Conservation (phyloP, 2,113 vertebrate species). For the Bubo scandiacus region DNA sequence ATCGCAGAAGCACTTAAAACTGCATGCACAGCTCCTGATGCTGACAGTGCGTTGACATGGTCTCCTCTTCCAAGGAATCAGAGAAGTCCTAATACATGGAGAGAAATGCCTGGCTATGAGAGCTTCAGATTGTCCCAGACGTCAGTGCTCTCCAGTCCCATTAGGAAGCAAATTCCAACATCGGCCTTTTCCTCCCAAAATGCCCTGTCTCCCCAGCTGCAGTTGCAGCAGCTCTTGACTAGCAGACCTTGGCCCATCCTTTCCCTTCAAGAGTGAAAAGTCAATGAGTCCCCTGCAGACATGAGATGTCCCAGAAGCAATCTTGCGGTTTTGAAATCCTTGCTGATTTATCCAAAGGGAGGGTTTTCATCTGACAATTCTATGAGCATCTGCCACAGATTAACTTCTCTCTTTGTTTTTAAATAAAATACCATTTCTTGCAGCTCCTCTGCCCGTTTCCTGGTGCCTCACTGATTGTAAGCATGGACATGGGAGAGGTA, state of each 20-base stretch:
- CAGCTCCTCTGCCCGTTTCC: background rate
- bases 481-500: background rate
- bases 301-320: background rate
- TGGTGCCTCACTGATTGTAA: background rate
- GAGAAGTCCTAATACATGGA: background rate
- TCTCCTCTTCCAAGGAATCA: background rate
- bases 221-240: background rate
- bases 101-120: background rate
- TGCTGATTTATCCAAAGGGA: background rate
- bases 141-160: background rate
- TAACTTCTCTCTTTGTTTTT: slow-evolving; percentile 7
- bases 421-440: background rate
- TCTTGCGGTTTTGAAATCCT: background rate
- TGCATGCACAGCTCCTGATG: background rate
- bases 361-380: background rate
- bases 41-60: background rate
- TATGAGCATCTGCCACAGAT: background rate
- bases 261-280: background rate
- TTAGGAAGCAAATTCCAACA: background rate
- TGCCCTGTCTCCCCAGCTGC: background rate
- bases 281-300: background rate
- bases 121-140: background rate
- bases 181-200: background rate
- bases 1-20: background rate
- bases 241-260: background rate